phyloP scores from a whole-genome alignment of 2,113 vertebrate genomes.

The Microtus richardsoni region DNA sequence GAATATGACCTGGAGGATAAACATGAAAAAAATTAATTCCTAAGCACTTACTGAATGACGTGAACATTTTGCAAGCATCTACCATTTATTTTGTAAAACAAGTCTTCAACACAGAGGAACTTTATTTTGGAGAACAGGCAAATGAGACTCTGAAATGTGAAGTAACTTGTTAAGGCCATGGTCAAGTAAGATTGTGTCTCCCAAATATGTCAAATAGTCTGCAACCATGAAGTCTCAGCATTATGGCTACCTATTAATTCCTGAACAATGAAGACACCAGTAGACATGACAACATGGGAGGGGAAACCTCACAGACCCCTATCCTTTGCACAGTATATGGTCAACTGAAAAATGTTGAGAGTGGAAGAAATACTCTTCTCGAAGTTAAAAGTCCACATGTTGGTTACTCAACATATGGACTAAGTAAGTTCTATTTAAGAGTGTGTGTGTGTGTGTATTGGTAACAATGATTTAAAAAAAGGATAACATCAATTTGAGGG shows the following conservation, averaged over 20 bases:
- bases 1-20: constrained; percentile 4
- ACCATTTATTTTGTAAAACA: neutral
- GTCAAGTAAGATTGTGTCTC: neutral
- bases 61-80: neutral
- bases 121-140: neutral
- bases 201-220: neutral
- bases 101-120: neutral
- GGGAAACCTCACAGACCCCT: neutral
- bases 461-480: neutral
- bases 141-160: neutral
- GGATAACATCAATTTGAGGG: neutral
- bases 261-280: too few species aligned
- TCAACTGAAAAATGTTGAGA: neutral
- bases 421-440: neutral
- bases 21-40: neutral
- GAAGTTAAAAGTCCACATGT: neutral
- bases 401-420: neutral
- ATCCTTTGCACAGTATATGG: neutral
- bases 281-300: neutral
- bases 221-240: neutral
- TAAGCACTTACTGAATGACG: neutral
- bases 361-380: neutral
- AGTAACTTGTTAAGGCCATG: neutral
- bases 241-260: too few species aligned
- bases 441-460: neutral